Base-by-base conservation (phyloP, 2,888 invertebrate species). In the Sthenelais limicola region DNA sequence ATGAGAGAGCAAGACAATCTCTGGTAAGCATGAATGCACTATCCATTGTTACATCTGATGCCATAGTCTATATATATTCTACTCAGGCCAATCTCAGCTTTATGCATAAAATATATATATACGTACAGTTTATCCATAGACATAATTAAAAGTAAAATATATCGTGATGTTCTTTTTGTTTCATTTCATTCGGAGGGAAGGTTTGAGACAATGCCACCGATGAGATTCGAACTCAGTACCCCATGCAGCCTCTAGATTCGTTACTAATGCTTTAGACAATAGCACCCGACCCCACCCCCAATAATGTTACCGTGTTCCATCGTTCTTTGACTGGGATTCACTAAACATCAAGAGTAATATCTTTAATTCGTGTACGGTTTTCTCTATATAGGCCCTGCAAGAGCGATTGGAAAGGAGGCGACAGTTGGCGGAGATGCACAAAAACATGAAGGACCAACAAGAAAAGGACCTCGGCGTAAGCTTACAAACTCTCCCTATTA, bases 351-450 rank as follows among this genome's bases (percentile, higher is more conserved):
- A 30, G 56, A 54, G 56, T n/a, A 28, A n/a, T 52, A 21, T n/a
- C 52, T 52, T 18, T 18, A 12, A 15, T 62, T 12, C 26, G 12
- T 1, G 5, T 43, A 18, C 52, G 18, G 47, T 32, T n/a, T n/a
- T n/a, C n/a, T n/a, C n/a, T n/a, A n/a, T n/a, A 1, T 72, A 85
- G 85, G 79, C 79, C 62, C 75, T 86, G 43, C 84, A 85, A 54
- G 84, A 84, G 58, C 76, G 84, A 32, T 75, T 86, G 30, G 84
- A 83, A 7, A 79, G 80, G 52, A 75, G 86, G 26, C 74, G 80
- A 47, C 82, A 84, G 56, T 76, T 85, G 47, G 74, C 84, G 24
- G 83, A 82, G 71, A 80, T 80, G 74, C 77, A 80, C n/a, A 74
- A 76, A n/a, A 73, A 80, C 24, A 80, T 81, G 68, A 79, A 80